Conservation (phyloP, 2,113 vertebrate species). For the Penelope pileata region DNA sequence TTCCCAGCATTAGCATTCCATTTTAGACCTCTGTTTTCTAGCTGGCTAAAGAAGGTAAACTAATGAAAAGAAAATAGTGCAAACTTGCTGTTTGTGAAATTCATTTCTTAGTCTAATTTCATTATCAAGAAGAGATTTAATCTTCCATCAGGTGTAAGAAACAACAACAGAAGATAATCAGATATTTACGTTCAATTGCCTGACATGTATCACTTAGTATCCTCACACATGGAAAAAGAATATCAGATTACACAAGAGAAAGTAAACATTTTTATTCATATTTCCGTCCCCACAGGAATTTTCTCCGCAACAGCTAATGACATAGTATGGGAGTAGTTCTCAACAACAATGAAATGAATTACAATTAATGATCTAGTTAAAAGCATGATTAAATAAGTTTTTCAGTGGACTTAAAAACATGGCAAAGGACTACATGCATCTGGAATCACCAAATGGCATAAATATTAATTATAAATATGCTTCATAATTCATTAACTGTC, state of each 20-base stretch:
- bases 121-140: conserved; percentile 14
- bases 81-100: conserved; percentile 29
- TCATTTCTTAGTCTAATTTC: conserved; percentile 24
- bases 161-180: neutral
- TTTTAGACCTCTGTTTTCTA: conserved; percentile 4
- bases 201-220: neutral
- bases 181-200: neutral
- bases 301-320: neutral
- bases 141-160: neutral
- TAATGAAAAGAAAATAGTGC: neutral
- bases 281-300: too few relatives aligned
- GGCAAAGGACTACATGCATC: neutral
- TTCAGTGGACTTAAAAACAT: neutral
- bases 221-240: neutral
- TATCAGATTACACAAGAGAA: neutral
- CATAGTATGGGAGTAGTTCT: neutral
- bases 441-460: neutral
- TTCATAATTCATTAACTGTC: conserved; percentile 35
- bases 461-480: neutral
- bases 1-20: neutral
- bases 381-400: neutral
- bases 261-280: too few relatives aligned
- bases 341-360: conserved; percentile 12
- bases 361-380: conserved; percentile 38
- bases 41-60: conserved; percentile 38